phyloP scores from a whole-genome alignment of 2,797 vertebrate genomes.

The Anolis apletophallus region DNA sequence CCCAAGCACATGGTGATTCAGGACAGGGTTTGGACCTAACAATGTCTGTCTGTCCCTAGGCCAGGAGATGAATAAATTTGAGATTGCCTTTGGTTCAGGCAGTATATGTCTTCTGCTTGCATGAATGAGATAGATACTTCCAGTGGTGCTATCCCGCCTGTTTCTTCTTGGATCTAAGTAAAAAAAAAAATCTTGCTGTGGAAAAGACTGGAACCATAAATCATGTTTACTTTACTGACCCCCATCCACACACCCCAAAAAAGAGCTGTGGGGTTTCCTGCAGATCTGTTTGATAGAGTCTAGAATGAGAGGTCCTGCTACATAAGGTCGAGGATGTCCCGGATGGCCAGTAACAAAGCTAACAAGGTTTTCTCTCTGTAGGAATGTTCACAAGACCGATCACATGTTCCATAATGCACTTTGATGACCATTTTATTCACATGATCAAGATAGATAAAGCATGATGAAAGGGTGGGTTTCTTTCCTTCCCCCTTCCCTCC shows the following conservation, averaged over 20 bases:
- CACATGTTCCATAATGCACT: conserved; percentile 7
- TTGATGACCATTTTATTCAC: conserved; percentile 23
- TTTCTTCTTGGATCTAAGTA: neutral
- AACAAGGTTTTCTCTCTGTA: neutral
- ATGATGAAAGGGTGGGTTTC: conserved; percentile 8
- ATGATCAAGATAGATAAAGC: conserved; percentile 18
- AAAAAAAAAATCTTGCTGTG: neutral
- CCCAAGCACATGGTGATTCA: conserved; percentile 7
- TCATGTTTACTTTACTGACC: neutral
- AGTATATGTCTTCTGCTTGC: neutral
- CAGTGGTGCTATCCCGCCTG: neutral
- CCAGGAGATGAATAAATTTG: neutral
- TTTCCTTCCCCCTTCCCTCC: neutral
- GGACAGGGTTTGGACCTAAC: neutral
- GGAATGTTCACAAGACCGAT: conserved; percentile 6
- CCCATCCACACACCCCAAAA: neutral
- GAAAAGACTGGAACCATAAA: neutral
- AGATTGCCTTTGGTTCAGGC: neutral
- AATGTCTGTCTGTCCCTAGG: neutral
- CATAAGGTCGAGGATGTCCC: neutral
- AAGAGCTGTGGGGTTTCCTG: too few relatives aligned
- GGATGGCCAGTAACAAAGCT: neutral
- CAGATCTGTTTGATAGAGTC: neutral
- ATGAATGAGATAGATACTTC: neutral
- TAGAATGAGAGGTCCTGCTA: neutral